Evolutionary conservation across 2,113 vertebrate species (phyloP), one percentile per base, ranked within the genome.

Genomic region (Osmerus mordax): DNA sequence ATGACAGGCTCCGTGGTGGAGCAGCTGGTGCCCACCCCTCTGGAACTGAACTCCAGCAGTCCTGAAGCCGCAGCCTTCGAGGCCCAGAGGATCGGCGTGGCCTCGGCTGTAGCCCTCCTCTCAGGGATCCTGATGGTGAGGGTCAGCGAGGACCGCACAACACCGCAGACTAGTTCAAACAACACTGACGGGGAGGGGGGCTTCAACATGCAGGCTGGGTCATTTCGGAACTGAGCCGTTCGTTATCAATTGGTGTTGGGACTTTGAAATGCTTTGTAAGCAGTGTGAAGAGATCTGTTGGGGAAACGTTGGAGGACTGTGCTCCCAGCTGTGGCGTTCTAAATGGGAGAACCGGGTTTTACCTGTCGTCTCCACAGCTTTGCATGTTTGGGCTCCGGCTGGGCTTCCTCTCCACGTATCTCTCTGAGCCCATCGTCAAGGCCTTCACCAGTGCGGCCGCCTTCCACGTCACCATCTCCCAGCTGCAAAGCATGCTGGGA

Each of bases 1-100:
- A 97, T 96, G 95, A 95, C 95, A 0, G 95, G 95, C 73, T 94
- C 95, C 0, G 93, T 94, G 1, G 94, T 97, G 62, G 94, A 97
- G 83, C 92, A 91, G 77, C 84, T 96, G 65, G 94, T 95, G 56
- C 94, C 94, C 0, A 90, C 83, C 32, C 88, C 93, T 4, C 78
- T 90, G 52, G 86, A 78, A 3, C 78, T 93, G 78, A 94, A 95
- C 79, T 83, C 90, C 69, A 93, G 90, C 52, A 87, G 84, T 13
- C 19, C 82, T 1, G 91, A 94, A 70, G 88, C 83, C 0, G 85
- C 89, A 28, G 89, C 92, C 59, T 54, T 95, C 3, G 93, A 95
- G 66, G 91, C 85, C 13, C 92, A 93, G 86, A 91, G 94, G 77
- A 94, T 96, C 19, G 93, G 91, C 0, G 92, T 92, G 67, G 95